Conservation (phyloP, 1,140 invertebrate genomes). For the Pemphigus obesinymphae region DNA sequence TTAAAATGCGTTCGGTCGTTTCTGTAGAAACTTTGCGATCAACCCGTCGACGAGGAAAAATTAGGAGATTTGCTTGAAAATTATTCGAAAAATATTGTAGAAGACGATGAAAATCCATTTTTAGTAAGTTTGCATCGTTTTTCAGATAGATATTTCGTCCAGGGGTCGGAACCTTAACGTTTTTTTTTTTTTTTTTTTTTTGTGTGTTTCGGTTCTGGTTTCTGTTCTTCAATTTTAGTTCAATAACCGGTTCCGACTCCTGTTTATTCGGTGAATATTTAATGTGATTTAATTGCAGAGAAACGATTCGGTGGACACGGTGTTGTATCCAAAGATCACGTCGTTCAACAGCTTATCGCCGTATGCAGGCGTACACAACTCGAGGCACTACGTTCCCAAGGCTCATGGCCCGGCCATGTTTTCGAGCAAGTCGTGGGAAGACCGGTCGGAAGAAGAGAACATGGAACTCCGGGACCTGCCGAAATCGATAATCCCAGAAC, state of each 20-base stretch:
- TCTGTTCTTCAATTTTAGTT: not conserved
- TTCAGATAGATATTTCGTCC: too few species aligned
- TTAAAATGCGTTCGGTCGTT: not conserved
- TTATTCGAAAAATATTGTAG: conserved; percentile 1
- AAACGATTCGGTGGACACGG: conserved; percentile 58
- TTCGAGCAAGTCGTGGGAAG: conserved; percentile 55
- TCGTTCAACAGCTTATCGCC: not conserved
- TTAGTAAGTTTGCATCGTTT: too few species aligned
- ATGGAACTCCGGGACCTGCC: conserved; percentile 57
- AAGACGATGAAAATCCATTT: conserved; percentile 1
- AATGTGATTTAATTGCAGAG: conserved; percentile 49
- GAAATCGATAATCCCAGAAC: conserved; percentile 51
- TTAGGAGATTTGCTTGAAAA: conserved; percentile 11
- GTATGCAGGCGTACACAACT: not conserved
- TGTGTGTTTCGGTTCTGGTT: not conserved
- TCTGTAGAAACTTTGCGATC: conserved; percentile 13
- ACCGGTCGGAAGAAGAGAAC: conserved; percentile 57
- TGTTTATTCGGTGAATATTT: not conserved
- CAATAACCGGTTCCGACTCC: too few species aligned
- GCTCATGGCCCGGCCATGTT: not conserved
- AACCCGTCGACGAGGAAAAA: not conserved
- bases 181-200: too few species aligned
- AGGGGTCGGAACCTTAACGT: too few species aligned
- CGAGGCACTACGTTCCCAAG: not conserved
- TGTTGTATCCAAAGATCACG: conserved; percentile 51